phyloP scores from a whole-genome alignment of 2,113 vertebrate genomes.

The Seriola dumerili region DNA sequence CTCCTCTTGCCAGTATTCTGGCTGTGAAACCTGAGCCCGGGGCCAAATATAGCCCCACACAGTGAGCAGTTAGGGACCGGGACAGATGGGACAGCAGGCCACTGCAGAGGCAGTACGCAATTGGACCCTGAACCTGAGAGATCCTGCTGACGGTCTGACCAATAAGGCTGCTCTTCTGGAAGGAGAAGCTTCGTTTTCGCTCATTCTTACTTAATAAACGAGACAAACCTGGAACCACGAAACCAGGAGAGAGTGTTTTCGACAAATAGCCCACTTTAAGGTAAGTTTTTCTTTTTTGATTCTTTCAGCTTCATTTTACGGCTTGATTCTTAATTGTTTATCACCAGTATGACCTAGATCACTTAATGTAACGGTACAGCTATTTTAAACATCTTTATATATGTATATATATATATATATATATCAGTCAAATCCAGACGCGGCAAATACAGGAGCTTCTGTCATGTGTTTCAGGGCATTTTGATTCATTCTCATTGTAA shows the following conservation, averaged over 20 bases:
- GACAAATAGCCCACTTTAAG: conserved; percentile 66
- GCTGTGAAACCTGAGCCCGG: conserved; percentile 94
- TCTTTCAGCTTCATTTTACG: background rate
- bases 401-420: too few species aligned
- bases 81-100: conserved; percentile 90
- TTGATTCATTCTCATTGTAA: background rate
- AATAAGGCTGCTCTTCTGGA: conserved; percentile 72
- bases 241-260: conserved; percentile 50
- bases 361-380: background rate
- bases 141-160: conserved; percentile 63
- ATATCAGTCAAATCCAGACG: background rate
- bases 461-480: background rate
- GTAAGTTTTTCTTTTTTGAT: conserved; percentile 50
- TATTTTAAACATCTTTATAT: conserved; percentile 5
- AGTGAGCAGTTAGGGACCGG: conserved; percentile 85
- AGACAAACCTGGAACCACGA: conserved; percentile 71
- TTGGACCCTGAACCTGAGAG: conserved; percentile 72
- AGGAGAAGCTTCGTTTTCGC: conserved; percentile 58
- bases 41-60: conserved; percentile 95
- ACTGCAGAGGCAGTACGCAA: conserved; percentile 84
- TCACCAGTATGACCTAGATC: background rate
- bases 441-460: background rate
- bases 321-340: background rate
- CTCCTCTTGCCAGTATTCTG: conserved; percentile 85
- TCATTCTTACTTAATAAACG: conserved; percentile 46